Evolutionary conservation across 2,888 invertebrate genomes (phyloP).

Genomic region (Chirona hameri): DNA sequence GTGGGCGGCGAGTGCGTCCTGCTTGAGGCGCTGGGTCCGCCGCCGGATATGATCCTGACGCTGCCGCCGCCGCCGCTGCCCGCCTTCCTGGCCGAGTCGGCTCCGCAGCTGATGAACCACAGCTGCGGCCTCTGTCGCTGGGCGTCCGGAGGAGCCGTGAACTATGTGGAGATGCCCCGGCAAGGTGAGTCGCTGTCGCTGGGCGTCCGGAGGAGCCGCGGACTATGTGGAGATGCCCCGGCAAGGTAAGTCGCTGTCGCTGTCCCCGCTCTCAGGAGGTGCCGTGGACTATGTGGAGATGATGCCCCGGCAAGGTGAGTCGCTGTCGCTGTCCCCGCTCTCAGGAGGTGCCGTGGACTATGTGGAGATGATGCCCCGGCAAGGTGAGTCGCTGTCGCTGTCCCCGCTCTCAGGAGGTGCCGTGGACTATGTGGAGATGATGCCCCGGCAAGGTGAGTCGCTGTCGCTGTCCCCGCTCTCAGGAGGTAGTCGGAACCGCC

Average conservation of each 20-base stretch:
- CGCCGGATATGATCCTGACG: conserved; percentile 74
- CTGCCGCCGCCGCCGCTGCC: conserved; percentile 83
- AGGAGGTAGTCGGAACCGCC: no score
- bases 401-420: no score
- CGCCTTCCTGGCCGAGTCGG: conserved; percentile 60
- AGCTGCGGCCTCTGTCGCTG: conserved; percentile 47
- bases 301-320: no score
- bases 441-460: no score
- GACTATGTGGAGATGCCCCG: conserved; percentile 76
- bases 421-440: no score
- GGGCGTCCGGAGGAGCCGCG: conserved; percentile 56
- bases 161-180: conserved; percentile 74
- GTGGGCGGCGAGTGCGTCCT: conserved; percentile 39
- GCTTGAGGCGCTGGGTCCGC: conserved; percentile 60
- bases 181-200: conserved; percentile 59
- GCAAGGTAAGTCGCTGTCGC: conserved; percentile 66
- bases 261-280: no score
- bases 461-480: no score
- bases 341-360: no score
- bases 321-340: no score
- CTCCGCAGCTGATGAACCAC: conserved; percentile 40
- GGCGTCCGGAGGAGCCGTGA: conserved; percentile 58
- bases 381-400: no score
- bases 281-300: no score
- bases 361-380: no score